These are phyloP conservation scores for Plutomurus gul DNA, from an alignment of 1,140 invertebrate genomes.

Conservation along the genomic window DNA sequence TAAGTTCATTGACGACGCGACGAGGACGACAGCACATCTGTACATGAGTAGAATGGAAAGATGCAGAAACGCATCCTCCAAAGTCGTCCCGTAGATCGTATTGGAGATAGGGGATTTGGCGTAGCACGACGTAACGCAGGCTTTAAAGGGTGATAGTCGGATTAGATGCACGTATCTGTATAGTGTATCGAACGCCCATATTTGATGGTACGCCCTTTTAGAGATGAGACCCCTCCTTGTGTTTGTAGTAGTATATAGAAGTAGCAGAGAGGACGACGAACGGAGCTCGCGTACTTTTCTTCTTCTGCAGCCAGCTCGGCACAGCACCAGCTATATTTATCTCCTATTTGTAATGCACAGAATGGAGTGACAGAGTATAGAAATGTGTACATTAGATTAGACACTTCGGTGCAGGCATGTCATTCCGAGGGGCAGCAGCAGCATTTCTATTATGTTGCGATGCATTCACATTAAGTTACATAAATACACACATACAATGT, in stretches of 20 bases:
- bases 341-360: conserved; percentile 8
- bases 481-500: no score
- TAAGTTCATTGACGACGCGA: conserved; percentile 26
- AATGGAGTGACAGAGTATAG: background rate
- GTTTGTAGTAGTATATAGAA: no score
- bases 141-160: background rate
- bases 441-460: no score
- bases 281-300: background rate
- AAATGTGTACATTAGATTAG: background rate
- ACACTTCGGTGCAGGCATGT: background rate
- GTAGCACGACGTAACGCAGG: background rate
- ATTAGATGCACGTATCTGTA: no score
- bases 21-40: no score
- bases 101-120: background rate
- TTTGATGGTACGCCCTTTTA: conserved; percentile 42
- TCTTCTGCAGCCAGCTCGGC: background rate
- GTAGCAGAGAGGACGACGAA: conserved; percentile 19
- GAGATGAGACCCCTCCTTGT: conserved; percentile 44
- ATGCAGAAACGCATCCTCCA: conserved; percentile 4
- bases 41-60: background rate
- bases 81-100: background rate
- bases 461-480: no score
- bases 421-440: background rate
- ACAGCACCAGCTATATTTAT: background rate
- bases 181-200: conserved; percentile 37